phyloP scores from a whole-genome alignment of 2,888 invertebrate genomes.

The Phyllotreta cruciferae region DNA sequence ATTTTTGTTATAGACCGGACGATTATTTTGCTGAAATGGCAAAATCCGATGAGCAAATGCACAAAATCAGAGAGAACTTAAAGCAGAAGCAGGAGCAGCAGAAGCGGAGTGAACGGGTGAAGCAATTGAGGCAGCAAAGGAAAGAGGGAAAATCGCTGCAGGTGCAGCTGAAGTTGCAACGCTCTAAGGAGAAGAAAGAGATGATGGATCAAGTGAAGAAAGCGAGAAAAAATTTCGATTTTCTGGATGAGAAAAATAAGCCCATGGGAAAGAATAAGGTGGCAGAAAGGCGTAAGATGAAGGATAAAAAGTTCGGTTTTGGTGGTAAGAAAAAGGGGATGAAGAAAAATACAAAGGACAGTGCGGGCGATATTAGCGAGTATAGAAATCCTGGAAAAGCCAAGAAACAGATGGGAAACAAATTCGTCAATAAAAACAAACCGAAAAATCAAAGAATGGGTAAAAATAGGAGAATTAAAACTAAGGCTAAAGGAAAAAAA shows the following conservation, averaged over 20 bases:
- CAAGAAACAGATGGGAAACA: slow-evolving; percentile 41
- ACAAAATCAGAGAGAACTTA: slow-evolving; percentile 85
- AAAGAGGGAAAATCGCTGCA: slow-evolving; percentile 91
- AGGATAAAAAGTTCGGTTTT: slow-evolving; percentile 90
- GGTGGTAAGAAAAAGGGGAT: slow-evolving; percentile 93
- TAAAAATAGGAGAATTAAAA: slow-evolving; percentile 59
- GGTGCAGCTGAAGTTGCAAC: slow-evolving; percentile 81
- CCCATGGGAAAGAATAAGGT: slow-evolving; percentile 50
- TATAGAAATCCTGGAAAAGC: slow-evolving; percentile 56
- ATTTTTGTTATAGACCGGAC: slow-evolving; percentile 75
- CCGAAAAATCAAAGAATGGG: slow-evolving; percentile 63
- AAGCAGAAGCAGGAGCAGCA: slow-evolving; percentile 85
- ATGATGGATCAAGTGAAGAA: slow-evolving; percentile 93
- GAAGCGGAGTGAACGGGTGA: slow-evolving; percentile 87
- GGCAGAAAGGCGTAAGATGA: slow-evolving; percentile 68
- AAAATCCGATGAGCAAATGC: slow-evolving; percentile 97
- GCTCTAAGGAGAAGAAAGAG: slow-evolving; percentile 89
- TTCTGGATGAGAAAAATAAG: slow-evolving; percentile 69
- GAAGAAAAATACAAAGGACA: slow-evolving; percentile 86
- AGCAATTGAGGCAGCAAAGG: slow-evolving; percentile 86
- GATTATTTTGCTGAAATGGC: slow-evolving; percentile 99
- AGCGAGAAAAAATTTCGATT: slow-evolving; percentile 81
- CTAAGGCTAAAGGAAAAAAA: slow-evolving; percentile 55
- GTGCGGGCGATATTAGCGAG: slow-evolving; percentile 73
- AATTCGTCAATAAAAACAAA: slow-evolving; percentile 44